These are phyloP conservation scores for Egretta garzetta DNA, from an alignment of 2,113 vertebrate genomes.

Conservation along the genomic window DNA sequence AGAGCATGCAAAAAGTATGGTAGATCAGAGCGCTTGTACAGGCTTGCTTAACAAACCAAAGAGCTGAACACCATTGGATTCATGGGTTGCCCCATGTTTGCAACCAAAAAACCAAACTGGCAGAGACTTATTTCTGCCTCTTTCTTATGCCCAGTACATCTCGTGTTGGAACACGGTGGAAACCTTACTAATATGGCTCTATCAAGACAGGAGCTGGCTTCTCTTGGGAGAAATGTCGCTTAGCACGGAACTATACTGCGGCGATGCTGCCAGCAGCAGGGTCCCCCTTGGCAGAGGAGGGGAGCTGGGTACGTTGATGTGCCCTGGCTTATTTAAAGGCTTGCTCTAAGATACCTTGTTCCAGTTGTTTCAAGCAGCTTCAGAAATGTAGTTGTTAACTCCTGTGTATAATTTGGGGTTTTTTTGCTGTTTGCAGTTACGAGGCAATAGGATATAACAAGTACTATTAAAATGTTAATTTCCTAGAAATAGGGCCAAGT, in stretches of 20 bases:
- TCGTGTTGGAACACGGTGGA: background rate
- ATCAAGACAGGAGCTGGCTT: background rate
- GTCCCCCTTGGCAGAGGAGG: background rate
- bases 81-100: background rate
- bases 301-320: background rate
- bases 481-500: background rate
- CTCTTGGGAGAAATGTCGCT: background rate
- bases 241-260: fast-evolving
- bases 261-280: background rate
- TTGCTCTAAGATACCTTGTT: background rate
- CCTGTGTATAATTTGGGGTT: background rate
- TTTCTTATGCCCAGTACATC: background rate
- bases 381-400: background rate
- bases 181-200: background rate
- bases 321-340: background rate
- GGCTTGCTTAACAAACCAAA: background rate
- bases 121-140: background rate
- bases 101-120: background rate
- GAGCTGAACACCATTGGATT: background rate
- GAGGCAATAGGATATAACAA: background rate
- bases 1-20: background rate
- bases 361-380: background rate
- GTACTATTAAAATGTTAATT: background rate
- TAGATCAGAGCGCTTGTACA: background rate
- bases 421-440: background rate